Conservation (phyloP, 2,113 vertebrate species). For the Hippocampus zosterae region DNA sequence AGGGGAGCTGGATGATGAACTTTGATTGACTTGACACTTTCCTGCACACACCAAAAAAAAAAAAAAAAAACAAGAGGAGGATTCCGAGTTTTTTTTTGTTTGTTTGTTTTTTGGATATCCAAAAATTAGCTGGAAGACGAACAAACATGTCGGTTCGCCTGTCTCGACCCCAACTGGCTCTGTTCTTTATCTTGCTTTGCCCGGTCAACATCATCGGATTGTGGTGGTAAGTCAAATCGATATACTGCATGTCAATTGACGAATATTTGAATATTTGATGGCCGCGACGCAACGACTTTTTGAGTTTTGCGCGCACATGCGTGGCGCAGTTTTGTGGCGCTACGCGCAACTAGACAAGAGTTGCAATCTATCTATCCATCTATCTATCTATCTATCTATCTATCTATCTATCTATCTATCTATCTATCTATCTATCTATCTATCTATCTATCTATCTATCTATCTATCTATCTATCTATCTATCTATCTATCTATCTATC, state of each 20-base stretch:
- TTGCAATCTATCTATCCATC: background rate
- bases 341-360: background rate
- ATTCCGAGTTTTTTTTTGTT: background rate
- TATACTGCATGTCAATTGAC: conserved; percentile 2
- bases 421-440: no score
- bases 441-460: no score
- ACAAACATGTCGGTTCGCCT: conserved; percentile 77
- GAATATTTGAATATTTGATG: background rate
- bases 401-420: no score
- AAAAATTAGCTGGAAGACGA: conserved; percentile 40
- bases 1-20: conserved; percentile 48
- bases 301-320: conserved; percentile 4
- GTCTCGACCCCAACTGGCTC: conserved; percentile 80
- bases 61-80: conserved; percentile 3
- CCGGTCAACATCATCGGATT: conserved; percentile 94
- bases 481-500: no score
- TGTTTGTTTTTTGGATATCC: background rate
- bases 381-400: background rate
- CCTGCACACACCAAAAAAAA: background rate
- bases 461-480: no score
- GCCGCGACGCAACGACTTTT: background rate
- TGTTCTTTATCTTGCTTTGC: conserved; percentile 88
- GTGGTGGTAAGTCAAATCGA: conserved; percentile 83
- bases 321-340: background rate
- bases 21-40: conserved; percentile 33